A percentile compares a stretch with the other conserved stretches of the same genome.
phyloP scores from a whole-genome alignment of 2,797 vertebrate genomes.

The Mustela erminea region DNA sequence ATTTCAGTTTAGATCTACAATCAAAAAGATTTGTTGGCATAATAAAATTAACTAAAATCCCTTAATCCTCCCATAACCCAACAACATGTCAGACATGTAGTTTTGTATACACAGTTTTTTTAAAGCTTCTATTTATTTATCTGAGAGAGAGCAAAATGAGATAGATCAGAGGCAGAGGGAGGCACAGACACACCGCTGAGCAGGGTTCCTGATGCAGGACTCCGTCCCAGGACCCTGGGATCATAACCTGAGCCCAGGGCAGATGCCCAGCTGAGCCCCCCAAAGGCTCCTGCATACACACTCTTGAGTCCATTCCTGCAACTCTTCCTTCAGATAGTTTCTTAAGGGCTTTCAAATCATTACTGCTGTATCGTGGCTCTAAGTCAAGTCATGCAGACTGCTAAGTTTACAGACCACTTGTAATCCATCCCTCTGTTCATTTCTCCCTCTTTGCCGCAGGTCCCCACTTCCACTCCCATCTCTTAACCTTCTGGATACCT shows the following conservation, averaged over 20 bases:
- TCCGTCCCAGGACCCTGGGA: no score
- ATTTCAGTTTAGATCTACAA: slow-evolving; percentile 20
- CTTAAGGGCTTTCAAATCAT: background rate
- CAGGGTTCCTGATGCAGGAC: no score
- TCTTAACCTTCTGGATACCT: background rate
- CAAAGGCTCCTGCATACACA: background rate
- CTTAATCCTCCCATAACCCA: background rate
- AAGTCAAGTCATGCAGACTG: background rate
- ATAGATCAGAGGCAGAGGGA: no score
- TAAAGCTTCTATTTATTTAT: no score
- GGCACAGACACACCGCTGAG: no score
- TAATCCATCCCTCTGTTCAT: background rate
- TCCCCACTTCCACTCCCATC: background rate
- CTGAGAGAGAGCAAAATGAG: no score
- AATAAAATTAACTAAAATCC: slow-evolving; percentile 35
- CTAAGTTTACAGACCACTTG: background rate
- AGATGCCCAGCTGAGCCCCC: no score
- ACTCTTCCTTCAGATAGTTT: background rate
- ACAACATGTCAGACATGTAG: background rate
- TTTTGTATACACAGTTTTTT: background rate
- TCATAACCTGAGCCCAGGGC: no score
- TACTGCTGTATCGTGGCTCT: background rate
- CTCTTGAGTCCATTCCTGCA: background rate
- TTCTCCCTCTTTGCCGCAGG: background rate
- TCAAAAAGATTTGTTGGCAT: background rate